Conservation (phyloP, 2,113 vertebrate species). For the Balaeniceps rex region DNA sequence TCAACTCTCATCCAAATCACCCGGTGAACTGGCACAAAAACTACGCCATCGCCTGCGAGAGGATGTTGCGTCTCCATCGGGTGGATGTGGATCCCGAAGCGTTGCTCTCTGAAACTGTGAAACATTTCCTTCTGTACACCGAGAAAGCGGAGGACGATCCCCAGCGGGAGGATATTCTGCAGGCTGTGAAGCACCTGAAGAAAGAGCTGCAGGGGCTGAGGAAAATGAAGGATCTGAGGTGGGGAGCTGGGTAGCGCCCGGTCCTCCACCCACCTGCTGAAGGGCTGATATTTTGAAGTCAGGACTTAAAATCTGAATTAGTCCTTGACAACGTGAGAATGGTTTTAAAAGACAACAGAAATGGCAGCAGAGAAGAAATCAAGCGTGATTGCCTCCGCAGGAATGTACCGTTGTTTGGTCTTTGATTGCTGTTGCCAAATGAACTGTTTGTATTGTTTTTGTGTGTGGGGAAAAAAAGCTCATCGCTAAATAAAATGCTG, state of each 20-base stretch:
- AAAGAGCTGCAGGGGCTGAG: slow-evolving; percentile 76
- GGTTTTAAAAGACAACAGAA: neutral
- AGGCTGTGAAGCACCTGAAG: slow-evolving; percentile 81
- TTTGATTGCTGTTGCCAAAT: neutral
- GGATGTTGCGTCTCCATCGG: slow-evolving; percentile 80
- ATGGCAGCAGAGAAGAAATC: neutral
- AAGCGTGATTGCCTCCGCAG: neutral
- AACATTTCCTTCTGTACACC: slow-evolving; percentile 84
- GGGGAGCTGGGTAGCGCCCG: neutral
- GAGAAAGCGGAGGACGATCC: slow-evolving; percentile 80
- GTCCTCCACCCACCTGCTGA: neutral
- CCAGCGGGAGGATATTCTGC: slow-evolving; percentile 81
- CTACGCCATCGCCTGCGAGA: slow-evolving; percentile 91
- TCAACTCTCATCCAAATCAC: slow-evolving; percentile 78
- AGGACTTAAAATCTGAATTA: neutral
- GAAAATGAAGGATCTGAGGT: slow-evolving; percentile 24
- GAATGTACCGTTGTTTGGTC: neutral
- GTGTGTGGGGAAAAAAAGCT: neutral
- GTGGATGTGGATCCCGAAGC: slow-evolving; percentile 65
- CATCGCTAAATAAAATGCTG: neutral
- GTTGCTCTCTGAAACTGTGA: slow-evolving; percentile 81
- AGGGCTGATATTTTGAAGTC: neutral
- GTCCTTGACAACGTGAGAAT: neutral
- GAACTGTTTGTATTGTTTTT: neutral
- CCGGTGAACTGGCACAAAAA: slow-evolving; percentile 98